Base-by-base conservation (phyloP, 2,113 vertebrate species). In the Platichthys flesus region DNA sequence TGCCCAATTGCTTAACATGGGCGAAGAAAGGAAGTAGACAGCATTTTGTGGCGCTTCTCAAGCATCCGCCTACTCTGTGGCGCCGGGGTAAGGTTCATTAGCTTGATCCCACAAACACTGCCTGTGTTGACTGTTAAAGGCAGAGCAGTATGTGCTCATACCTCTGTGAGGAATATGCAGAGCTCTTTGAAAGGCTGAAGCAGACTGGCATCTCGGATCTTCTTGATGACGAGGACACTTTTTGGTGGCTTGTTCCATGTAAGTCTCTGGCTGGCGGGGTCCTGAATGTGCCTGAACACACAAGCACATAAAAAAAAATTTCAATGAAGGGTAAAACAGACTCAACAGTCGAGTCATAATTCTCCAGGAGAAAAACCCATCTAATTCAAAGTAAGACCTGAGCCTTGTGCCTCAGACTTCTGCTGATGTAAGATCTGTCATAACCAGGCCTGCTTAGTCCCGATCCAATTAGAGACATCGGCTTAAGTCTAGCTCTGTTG, bases 191-290 rank as follows among this genome's bases (percentile, higher is more conserved):
- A 99, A 31, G 97, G 97, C 94, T 96, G 95, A 6, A 98, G 94
- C 78, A 99, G 91, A 71, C 94, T 95, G 85, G 95, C 93, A 9
- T 99, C 98, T 31, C 92, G 92, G 35, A 98, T 96, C 93, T 99
- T 99, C 89, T 99, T 99, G 84, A 99, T 96, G 66, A 99, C 97
- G 16, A 99, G 96, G 78, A 99, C 96, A n/a, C 97, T 99, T 95
- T 97, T 97, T 0, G 98, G 98, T 58, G 96, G 94, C 88, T 97
- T 99, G 96, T 96, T 99, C 98, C 98, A 99, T 0, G 97, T 97
- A 90, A 99, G 91, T 88, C 95, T 96, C 92, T 99, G 98, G 92
- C 96, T 98, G 23, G 97, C 97, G 37, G 98, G 98, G 84, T 99
- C 98, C 94, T 99, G 98, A 83, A 99, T 98, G 92, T 99, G 97